These are phyloP conservation scores for Crotalus helleri DNA, from an alignment of 2,113 vertebrate genomes.

Conservation along the genomic window DNA sequence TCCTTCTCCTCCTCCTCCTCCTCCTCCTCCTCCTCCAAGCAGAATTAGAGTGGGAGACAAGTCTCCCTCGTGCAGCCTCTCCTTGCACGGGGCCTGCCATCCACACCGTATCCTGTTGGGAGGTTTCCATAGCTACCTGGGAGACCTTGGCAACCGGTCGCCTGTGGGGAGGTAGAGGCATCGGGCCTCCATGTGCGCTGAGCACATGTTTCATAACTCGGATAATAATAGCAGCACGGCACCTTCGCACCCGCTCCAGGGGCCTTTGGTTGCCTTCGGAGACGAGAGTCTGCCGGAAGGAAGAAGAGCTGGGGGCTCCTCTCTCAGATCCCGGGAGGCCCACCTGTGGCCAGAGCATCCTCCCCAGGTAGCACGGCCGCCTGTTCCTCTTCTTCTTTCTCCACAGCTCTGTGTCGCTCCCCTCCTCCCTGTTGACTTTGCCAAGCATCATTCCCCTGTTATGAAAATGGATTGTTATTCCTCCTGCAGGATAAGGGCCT, in stretches of 20 bases:
- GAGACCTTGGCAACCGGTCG: slow-evolving; percentile 31
- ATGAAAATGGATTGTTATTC: too few species aligned
- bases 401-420: background rate
- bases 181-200: slow-evolving; percentile 24
- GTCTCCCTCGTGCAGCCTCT: slow-evolving; percentile 22
- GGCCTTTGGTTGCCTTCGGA: background rate
- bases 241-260: accelerated
- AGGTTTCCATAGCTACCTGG: slow-evolving; percentile 62
- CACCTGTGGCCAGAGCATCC: background rate
- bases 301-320: background rate
- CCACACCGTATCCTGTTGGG: slow-evolving; percentile 42
- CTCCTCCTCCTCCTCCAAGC: background rate
- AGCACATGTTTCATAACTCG: background rate
- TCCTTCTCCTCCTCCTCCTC: too few species aligned
- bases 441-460: background rate
- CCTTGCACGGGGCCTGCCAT: slow-evolving; percentile 51
- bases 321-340: background rate
- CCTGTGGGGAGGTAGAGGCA: slow-evolving; percentile 9
- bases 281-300: background rate
- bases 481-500: background rate
- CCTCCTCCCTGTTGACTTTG: background rate
- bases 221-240: accelerated
- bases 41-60: background rate
- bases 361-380: background rate
- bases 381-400: background rate